These are phyloP conservation scores for Brenthis ino DNA, from an alignment of 2,888 invertebrate species.

Conservation along the genomic window DNA sequence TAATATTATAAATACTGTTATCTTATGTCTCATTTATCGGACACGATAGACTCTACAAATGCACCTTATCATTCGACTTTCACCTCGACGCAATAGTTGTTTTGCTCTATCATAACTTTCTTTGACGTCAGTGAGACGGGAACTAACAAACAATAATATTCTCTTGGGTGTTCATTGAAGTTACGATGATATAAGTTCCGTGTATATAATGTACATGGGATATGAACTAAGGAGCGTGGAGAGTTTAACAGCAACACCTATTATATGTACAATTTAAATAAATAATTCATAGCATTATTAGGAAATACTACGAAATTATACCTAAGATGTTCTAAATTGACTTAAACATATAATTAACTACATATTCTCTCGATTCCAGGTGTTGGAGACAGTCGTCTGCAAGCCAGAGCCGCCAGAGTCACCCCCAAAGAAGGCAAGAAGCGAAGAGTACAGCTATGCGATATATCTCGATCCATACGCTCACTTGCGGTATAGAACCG, in stretches of 20 bases:
- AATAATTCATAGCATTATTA: background rate
- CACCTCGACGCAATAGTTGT: slow-evolving; percentile 11
- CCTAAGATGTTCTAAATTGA: background rate
- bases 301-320: background rate
- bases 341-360: background rate
- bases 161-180: slow-evolving; percentile 10
- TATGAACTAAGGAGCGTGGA: background rate
- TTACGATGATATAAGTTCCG: slow-evolving; percentile 2
- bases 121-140: slow-evolving; percentile 15
- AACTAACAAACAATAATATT: slow-evolving; percentile 10
- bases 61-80: slow-evolving; percentile 26
- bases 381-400: slow-evolving; percentile 75
- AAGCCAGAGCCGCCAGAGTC: slow-evolving; percentile 83
- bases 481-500: slow-evolving; percentile 72
- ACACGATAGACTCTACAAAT: slow-evolving; percentile 17
- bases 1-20: slow-evolving; percentile 1
- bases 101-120: slow-evolving; percentile 10
- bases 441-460: slow-evolving; percentile 81
- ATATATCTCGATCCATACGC: slow-evolving; percentile 72
- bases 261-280: background rate
- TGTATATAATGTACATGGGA: slow-evolving; percentile 5
- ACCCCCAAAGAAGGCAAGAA: slow-evolving; percentile 85
- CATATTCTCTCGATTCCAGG: slow-evolving; percentile 62
- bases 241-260: background rate
- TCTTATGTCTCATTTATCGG: slow-evolving; percentile 5